Evolutionary conservation across 2,113 vertebrate species (phyloP), one percentile per base, ranked within the genome.

Genomic region (Cololabis saira): DNA sequence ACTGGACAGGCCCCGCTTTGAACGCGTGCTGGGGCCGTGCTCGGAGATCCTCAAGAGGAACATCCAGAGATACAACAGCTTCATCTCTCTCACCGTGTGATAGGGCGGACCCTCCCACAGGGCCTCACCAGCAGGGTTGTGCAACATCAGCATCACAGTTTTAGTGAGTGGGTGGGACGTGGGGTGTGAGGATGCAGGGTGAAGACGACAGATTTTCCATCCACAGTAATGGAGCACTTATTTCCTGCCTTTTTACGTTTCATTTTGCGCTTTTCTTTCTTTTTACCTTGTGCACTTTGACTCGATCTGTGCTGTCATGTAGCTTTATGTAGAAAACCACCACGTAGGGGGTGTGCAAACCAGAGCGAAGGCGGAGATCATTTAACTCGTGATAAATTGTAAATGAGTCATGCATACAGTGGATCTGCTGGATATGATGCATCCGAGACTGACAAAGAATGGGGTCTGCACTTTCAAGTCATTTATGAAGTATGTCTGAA

Each of bases 51-150:
- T 99, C 62, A 96, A 99, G 92, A 94, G 97, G 51, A 98, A 96
- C 93, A 98, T 98, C 82, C 97, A 98, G 92, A 95, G 96, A 89
- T 99, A 99, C 92, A 98, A 98, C 94, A 98, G 98, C 83, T 98
- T 99, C 93, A 97, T 99, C 85, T 98, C 97, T 0, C 96, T 99
- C 72, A 97, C 96, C 0, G 97, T 99, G 90, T 99, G 92, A 95
- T 57, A 47, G 16, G 42, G 27, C 40, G 49, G 74, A 65, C 65
- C 65, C 22, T 12, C 19, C 8, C 50, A 21, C 33, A 37, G 33
- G 33, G 59, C 67, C 45, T 67, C 67, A 84, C 81, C 84, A 77
- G 79, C 86, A 72, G 76, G 82, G 76, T 49, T 61, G 53, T 78
- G 61, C 61, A 45, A 22, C 68, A 80, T 80, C 83, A 89, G 81